phyloP scores from a whole-genome alignment of 2,797 vertebrate species.

The Lacerta bilineata region DNA sequence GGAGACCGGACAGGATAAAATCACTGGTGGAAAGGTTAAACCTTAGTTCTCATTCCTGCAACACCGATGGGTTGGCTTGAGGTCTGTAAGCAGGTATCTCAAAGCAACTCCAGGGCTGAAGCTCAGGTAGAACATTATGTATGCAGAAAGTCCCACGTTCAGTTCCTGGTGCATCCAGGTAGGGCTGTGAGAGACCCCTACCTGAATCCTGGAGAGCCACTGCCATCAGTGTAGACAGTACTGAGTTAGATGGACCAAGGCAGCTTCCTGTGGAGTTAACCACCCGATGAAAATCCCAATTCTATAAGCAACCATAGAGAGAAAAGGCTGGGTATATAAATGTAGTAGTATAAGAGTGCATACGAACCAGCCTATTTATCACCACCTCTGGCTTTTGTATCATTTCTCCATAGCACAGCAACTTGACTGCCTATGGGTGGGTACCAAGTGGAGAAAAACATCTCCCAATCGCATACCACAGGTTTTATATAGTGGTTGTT shows the following conservation, averaged over 20 bases:
- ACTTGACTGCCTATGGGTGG: not conserved
- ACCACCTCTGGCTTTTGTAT: conserved; percentile 47
- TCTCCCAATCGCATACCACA: conserved; percentile 1
- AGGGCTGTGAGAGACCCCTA: no score
- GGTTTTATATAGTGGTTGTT: conserved; percentile 27
- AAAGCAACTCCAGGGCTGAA: not conserved
- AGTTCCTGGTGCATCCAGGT: no score
- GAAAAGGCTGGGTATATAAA: conserved; percentile 64
- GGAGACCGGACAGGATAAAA: conserved; percentile 71
- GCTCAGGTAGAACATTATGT: not conserved
- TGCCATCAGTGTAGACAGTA: no score
- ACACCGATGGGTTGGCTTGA: rapidly evolving
- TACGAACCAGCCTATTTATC: conserved; percentile 32
- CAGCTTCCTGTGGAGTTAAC: not conserved
- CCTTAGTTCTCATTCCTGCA: conserved; percentile 29
- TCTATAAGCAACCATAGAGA: conserved; percentile 37
- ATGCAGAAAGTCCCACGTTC: no score
- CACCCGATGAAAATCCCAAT: conserved; percentile 26
- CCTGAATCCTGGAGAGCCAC: no score
- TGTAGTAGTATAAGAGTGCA: conserved; percentile 47
- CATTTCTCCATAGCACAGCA: not conserved
- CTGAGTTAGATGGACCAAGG: no score
- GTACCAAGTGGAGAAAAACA: not conserved
- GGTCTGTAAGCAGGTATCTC: conserved; percentile 19
- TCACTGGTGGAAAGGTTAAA: conserved; percentile 66